These are phyloP conservation scores for Leptopilina myrica DNA, from an alignment of 2,888 invertebrate genomes.

Conservation along the genomic window DNA sequence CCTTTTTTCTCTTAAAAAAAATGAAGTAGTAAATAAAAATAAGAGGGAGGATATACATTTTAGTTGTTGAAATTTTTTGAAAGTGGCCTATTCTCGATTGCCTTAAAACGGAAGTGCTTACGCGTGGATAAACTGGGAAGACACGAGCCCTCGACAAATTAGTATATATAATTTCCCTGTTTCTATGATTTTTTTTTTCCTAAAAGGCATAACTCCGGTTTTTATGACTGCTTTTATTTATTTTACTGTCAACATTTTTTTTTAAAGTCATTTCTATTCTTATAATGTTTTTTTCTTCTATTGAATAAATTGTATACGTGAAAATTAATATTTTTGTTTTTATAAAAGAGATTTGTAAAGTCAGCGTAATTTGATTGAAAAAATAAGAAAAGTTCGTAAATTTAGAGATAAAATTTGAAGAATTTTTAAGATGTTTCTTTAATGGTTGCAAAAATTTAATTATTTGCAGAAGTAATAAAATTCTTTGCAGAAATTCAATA, in stretches of 20 bases:
- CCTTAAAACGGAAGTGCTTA: slow-evolving; percentile 31
- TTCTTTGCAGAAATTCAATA: no score
- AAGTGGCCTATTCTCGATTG: slow-evolving; percentile 21
- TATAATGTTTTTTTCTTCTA: background rate
- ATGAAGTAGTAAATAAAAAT: background rate
- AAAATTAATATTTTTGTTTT: no score
- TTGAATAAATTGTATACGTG: no score
- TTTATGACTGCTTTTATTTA: background rate
- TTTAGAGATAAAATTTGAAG: no score
- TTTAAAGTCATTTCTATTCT: background rate
- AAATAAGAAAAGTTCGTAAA: no score
- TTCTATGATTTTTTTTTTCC: background rate
- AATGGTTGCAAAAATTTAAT: no score
- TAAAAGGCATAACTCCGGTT: background rate
- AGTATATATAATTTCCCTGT: background rate
- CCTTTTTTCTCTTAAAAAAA: no score
- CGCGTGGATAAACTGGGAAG: slow-evolving; percentile 1
- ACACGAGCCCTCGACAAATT: slow-evolving; percentile 28
- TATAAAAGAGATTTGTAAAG: no score
- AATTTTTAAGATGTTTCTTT: no score
- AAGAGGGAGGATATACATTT: slow-evolving; percentile 19
- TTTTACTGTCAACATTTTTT: slow-evolving; percentile 4
- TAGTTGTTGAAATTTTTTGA: background rate
- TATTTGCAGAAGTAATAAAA: no score
- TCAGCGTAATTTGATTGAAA: no score